A percentile compares a stretch with the other conserved stretches of the same genome.
Conservation (phyloP, 2,113 vertebrate species). For the Pogonocichla stellata region DNA sequence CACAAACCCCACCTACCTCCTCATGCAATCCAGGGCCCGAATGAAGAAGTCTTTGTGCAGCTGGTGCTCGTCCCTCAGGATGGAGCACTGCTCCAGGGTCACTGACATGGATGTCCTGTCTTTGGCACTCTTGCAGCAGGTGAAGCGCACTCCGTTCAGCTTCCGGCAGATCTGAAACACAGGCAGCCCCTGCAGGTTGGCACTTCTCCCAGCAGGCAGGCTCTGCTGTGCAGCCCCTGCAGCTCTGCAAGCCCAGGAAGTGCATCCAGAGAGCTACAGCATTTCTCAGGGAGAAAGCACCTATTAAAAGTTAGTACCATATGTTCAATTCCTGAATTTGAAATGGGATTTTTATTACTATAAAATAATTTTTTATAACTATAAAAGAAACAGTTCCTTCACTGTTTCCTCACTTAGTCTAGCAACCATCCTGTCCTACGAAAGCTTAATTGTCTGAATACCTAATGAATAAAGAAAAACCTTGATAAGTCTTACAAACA, state of each 20-base stretch:
- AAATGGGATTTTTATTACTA: background rate
- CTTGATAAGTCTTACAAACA: background rate
- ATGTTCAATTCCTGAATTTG: background rate
- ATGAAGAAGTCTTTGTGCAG: conserved; percentile 94
- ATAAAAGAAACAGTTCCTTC: background rate
- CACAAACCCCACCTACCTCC: conserved; percentile 78
- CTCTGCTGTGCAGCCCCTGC: background rate
- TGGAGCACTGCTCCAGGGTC: conserved; percentile 93
- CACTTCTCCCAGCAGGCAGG: background rate
- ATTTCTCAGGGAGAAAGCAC: background rate
- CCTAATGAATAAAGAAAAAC: background rate
- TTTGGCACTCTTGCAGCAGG: conserved; percentile 99
- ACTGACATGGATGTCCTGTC: conserved; percentile 98
- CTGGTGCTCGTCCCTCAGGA: conserved; percentile 93
- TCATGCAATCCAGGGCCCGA: conserved; percentile 94
- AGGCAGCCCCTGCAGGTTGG: background rate
- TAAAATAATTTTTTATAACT: background rate
- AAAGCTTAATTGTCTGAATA: background rate
- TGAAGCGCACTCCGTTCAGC: conserved; percentile 95
- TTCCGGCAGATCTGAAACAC: conserved; percentile 89
- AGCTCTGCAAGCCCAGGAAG: background rate
- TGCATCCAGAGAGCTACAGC: rapidly evolving
- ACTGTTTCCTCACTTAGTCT: background rate
- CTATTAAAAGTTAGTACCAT: background rate
- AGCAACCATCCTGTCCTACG: background rate